Evolutionary conservation across 2,888 invertebrate species (phyloP), one percentile per base, ranked within the genome.

Genomic region (Cheilosia pagana): DNA sequence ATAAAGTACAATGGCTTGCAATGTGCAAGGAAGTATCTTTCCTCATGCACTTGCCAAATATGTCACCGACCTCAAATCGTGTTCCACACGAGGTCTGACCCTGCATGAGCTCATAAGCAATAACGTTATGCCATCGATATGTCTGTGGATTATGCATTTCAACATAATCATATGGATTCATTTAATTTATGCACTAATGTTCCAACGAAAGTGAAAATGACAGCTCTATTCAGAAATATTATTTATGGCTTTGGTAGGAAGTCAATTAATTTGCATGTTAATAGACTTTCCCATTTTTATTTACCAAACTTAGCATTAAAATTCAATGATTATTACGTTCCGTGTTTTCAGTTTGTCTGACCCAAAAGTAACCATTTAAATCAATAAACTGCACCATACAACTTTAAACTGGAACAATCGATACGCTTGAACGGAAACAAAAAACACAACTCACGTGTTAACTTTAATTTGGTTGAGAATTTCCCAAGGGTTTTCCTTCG

Each of bases 141-240:
- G 8, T 28, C 28, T 28, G 28, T n/a, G n/a, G n/a, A 28, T 8
- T 28, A 8, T 12, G 35, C 35, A 12, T 35, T 12, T 35, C 35
- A 35, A 10, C 10, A 35, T 35, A 35, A 35, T 35, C 12, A 35
- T 45, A 3, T 16, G 19, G 8, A 45, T 2, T n/a, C 12, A 2
- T 16, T 65, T 23, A 52, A 52, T 52, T 23, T 52, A 52, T 52
- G 35, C n/a, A 3, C n/a, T 41, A 41, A 60, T 35, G n/a, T 25
- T 19, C 21, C 39, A 28, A 52, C 41, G 48, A 70, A 70, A 70
- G 70, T 70, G 70, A 70, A 50, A 50, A 48, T n/a, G 21, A 28
- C 25, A 7, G 8, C 12, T 35, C 35, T 35, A 12, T 35, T 12
- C 8, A 35, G 39, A 8, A 39, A 16, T 3, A 21, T 21, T 48